These are phyloP conservation scores for Crenuchus spilurus DNA, from an alignment of 2,797 vertebrate genomes.

Conservation along the genomic window DNA sequence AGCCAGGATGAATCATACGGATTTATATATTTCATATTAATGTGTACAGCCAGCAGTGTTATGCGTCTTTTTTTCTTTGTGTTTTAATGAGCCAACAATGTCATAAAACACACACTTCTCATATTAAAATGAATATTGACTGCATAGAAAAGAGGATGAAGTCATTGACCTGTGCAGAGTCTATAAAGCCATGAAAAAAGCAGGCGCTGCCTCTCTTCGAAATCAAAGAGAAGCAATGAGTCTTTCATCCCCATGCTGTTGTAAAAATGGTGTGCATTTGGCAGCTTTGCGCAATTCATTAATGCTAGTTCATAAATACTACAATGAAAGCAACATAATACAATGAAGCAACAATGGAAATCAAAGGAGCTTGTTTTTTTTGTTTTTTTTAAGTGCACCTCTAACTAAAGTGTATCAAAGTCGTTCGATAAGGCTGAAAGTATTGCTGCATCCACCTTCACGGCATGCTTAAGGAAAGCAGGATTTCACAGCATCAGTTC, in stretches of 20 bases:
- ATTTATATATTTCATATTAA: slow-evolving; percentile 74
- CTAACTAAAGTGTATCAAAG: slow-evolving; percentile 21
- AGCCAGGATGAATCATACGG: slow-evolving; percentile 75
- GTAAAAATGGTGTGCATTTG: slow-evolving; percentile 50
- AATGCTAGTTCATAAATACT: slow-evolving; percentile 65
- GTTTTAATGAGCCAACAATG: slow-evolving; percentile 46
- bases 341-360: slow-evolving; percentile 50
- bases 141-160: slow-evolving; percentile 71
- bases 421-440: slow-evolving; percentile 45
- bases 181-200: slow-evolving; percentile 60
- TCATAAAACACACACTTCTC: slow-evolving; percentile 53
- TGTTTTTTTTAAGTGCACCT: slow-evolving; percentile 34
- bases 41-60: slow-evolving; percentile 70
- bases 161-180: slow-evolving; percentile 55
- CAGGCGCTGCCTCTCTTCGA: slow-evolving; percentile 51
- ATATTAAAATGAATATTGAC: slow-evolving; percentile 66
- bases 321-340: slow-evolving; percentile 54
- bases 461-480: slow-evolving; percentile 45
- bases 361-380: slow-evolving; percentile 15
- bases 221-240: slow-evolving; percentile 50
- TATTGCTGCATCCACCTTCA: slow-evolving; percentile 48
- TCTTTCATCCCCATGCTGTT: slow-evolving; percentile 47
- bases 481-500: slow-evolving; percentile 70
- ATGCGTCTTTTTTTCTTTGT: slow-evolving; percentile 48
- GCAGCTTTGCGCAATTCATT: slow-evolving; percentile 58